Evolutionary conservation across 2,113 vertebrate genomes (phyloP).

Genomic region (Lophius piscatorius): DNA sequence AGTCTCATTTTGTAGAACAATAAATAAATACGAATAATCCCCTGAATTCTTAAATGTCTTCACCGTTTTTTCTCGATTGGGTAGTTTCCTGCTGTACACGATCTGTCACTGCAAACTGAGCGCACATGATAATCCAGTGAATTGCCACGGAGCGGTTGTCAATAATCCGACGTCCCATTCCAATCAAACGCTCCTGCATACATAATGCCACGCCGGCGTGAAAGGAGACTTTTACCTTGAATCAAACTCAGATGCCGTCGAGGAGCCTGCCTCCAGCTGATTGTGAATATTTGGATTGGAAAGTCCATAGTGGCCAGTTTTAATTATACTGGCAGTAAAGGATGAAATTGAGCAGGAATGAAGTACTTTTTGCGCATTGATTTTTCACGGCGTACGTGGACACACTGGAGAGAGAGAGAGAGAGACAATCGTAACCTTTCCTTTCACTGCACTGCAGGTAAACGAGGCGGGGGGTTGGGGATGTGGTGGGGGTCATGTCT

Average conservation of each 20-base stretch:
- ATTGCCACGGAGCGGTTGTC: constrained; percentile 35
- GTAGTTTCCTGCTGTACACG: background rate
- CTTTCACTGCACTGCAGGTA: constrained; percentile 55
- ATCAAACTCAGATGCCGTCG: constrained; percentile 47
- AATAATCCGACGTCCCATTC: constrained; percentile 47
- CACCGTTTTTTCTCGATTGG: background rate
- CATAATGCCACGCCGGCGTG: constrained; percentile 8
- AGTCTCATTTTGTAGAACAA: no score
- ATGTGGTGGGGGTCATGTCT: no score
- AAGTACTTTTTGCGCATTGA: constrained; percentile 75
- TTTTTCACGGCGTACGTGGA: constrained; percentile 50
- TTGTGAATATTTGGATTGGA: constrained; percentile 51
- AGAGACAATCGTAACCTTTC: constrained; percentile 51
- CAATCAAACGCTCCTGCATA: constrained; percentile 32
- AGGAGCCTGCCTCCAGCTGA: constrained; percentile 40
- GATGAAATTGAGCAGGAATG: constrained; percentile 76
- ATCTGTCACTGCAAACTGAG: constrained; percentile 11
- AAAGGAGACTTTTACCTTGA: constrained; percentile 11
- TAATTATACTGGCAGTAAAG: constrained; percentile 75
- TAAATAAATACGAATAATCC: background rate
- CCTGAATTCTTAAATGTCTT: no score
- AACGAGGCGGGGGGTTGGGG: no score
- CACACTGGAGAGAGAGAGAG: constrained; percentile 15
- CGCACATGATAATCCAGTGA: constrained; percentile 6
- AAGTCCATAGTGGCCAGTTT: constrained; percentile 57